phyloP scores from a whole-genome alignment of 2,113 vertebrate species.

The Peucedramus taeniatus region DNA sequence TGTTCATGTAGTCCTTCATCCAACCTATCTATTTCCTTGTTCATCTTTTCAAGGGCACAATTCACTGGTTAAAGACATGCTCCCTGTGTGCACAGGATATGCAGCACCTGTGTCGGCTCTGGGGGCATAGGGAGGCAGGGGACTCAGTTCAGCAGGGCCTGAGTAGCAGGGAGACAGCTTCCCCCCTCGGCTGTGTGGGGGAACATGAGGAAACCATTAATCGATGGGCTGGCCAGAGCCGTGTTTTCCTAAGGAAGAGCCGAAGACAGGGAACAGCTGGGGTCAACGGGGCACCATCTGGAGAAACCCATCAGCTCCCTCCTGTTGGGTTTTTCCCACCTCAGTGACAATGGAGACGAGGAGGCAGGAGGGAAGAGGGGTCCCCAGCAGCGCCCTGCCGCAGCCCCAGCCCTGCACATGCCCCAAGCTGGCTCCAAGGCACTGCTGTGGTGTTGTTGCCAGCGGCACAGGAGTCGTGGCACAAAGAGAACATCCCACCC shows the following conservation, averaged over 20 bases:
- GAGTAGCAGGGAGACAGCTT: not conserved
- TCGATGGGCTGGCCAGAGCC: not conserved
- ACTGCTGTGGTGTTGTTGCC: accelerated
- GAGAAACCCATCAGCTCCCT: not conserved
- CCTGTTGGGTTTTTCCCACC: not conserved
- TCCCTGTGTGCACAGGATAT: accelerated
- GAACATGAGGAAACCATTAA: constrained; percentile 62
- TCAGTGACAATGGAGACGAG: not conserved
- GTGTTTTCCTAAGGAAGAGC: constrained; percentile 61
- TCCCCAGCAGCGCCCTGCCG: accelerated
- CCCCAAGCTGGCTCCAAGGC: accelerated
- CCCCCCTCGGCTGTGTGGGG: accelerated
- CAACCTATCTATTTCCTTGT: not conserved
- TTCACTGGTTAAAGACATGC: not conserved
- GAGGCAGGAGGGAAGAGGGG: not conserved
- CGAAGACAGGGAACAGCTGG: not conserved
- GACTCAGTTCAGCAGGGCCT: not conserved
- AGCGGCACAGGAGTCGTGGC: not conserved
- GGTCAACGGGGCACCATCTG: constrained; percentile 52
- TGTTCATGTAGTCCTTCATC: not conserved
- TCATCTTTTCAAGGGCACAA: not conserved
- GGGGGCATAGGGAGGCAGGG: not conserved
- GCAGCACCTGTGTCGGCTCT: accelerated
- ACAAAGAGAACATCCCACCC: no score
- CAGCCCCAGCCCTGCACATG: accelerated